phyloP scores from a whole-genome alignment of 1,140 invertebrate genomes.

The Drosophila asahinai region DNA sequence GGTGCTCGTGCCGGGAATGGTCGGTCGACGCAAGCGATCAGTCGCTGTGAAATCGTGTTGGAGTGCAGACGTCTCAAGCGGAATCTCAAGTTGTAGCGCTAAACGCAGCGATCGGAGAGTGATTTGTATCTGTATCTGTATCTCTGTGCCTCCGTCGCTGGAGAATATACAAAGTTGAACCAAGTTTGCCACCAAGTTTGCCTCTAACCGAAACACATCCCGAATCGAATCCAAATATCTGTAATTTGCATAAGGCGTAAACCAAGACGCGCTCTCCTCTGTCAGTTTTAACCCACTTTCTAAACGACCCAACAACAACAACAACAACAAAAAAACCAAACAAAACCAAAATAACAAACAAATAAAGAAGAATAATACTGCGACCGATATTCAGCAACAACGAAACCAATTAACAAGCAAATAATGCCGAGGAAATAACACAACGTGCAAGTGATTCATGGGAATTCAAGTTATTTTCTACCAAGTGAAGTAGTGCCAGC shows the following conservation, averaged over 20 bases:
- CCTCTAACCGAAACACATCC: conserved; percentile 70
- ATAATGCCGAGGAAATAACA: conserved; percentile 56
- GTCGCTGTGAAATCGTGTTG: conserved; percentile 70
- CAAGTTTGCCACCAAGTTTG: conserved; percentile 65
- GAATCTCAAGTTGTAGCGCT: conserved; percentile 60
- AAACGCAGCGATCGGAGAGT: conserved; percentile 44
- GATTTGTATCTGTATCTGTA: conserved; percentile 23
- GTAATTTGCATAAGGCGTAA: conserved; percentile 66
- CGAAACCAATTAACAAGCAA: conserved; percentile 76
- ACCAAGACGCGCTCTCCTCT: conserved; percentile 54
- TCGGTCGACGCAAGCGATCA: conserved; percentile 44
- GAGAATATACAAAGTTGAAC: conserved; percentile 73
- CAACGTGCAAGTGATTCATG: conserved; percentile 71
- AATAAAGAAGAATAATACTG: conserved; percentile 49
- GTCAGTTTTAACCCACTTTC: conserved; percentile 75
- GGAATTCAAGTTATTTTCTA: conserved; percentile 55
- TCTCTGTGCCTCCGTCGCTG: conserved; percentile 31
- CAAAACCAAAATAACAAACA: conserved; percentile 36
- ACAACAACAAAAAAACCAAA: conserved; percentile 1
- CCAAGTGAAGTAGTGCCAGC: conserved; percentile 28
- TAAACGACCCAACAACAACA: conserved; percentile 57
- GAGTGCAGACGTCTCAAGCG: conserved; percentile 63
- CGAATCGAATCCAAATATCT: conserved; percentile 53
- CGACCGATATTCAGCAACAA: conserved; percentile 60
- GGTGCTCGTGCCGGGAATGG: conserved; percentile 16